Percentiles rank a stretch among this genome's conserved stretches.
These are phyloP conservation scores for Deilephila porcellus DNA, from an alignment of 2,888 invertebrate species.

Conservation along the genomic window DNA sequence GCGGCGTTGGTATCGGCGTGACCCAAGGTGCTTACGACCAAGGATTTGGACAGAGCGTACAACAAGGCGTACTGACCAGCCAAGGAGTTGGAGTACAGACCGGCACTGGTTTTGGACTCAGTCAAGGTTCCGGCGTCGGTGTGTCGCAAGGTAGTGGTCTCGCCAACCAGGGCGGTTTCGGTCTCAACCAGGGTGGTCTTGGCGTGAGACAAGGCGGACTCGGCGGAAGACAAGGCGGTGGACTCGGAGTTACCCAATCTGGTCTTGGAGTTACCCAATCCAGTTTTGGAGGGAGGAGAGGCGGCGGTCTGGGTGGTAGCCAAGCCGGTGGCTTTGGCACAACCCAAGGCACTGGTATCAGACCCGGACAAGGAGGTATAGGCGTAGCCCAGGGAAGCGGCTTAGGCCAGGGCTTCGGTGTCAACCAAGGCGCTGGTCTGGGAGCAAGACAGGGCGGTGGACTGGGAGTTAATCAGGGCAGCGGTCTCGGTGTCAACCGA, in stretches of 20 bases:
- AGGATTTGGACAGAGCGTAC: constrained; percentile 13
- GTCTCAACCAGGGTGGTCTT: constrained; percentile 29
- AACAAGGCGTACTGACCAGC: constrained; percentile 1
- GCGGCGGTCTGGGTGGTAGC: not conserved
- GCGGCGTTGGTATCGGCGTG: not conserved
- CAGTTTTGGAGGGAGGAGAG: not conserved
- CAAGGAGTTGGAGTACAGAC: not conserved
- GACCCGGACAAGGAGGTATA: not conserved
- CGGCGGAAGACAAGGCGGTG: constrained; percentile 33
- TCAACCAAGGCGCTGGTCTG: not conserved
- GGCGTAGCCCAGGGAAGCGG: not conserved
- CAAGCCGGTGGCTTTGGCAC: not conserved
- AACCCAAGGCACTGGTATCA: not conserved
- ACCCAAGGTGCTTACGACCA: constrained; percentile 25
- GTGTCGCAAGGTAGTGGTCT: not conserved
- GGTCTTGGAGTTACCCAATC: constrained; percentile 22
- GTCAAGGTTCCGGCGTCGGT: not conserved
- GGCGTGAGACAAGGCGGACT: constrained; percentile 36
- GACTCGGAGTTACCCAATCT: constrained; percentile 22
- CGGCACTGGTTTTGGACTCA: not conserved
- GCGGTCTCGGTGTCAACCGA: not conserved
- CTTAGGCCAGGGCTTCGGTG: not conserved
- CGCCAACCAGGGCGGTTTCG: not conserved
- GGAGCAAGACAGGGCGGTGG: not conserved
- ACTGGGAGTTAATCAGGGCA: not conserved